Percentiles rank a stretch among this genome's conserved stretches.
These are phyloP conservation scores for Cervus canadensis DNA, from an alignment of 2,113 vertebrate genomes.

Conservation along the genomic window DNA sequence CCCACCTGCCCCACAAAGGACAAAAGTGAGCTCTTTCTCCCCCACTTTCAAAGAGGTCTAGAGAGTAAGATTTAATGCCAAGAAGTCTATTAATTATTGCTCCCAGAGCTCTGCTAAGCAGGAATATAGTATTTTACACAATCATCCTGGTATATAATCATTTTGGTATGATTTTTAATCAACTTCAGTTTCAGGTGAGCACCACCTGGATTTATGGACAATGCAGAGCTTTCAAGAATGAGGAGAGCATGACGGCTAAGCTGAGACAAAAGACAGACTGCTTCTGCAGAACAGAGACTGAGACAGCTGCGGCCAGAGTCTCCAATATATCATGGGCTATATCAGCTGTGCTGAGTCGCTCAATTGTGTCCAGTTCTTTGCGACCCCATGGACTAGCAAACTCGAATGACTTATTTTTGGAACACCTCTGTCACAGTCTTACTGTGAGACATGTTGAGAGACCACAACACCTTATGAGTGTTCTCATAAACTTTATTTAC, in stretches of 20 bases:
- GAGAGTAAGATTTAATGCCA: constrained; percentile 27
- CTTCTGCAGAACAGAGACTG: not conserved
- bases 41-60: not conserved
- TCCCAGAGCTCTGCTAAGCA: constrained; percentile 15
- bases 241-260: not conserved
- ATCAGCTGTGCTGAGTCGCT: not conserved
- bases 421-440: not conserved
- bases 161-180: constrained; percentile 31
- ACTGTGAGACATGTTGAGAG: not conserved
- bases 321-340: not conserved
- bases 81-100: constrained; percentile 19
- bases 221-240: not conserved
- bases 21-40: constrained; percentile 37
- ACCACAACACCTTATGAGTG: not conserved
- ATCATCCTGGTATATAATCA: not conserved
- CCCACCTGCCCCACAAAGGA: not conserved
- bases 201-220: constrained; percentile 32
- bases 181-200: not conserved
- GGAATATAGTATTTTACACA: not conserved
- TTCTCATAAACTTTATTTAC: not conserved
- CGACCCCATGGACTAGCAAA: not conserved
- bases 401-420: constrained; percentile 22
- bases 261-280: not conserved
- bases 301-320: not conserved
- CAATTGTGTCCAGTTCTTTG: not conserved